A percentile compares a stretch with the other conserved stretches of the same genome.
These are phyloP conservation scores for Torymus auratus DNA, from an alignment of 2,888 invertebrate species.

Conservation along the genomic window DNA sequence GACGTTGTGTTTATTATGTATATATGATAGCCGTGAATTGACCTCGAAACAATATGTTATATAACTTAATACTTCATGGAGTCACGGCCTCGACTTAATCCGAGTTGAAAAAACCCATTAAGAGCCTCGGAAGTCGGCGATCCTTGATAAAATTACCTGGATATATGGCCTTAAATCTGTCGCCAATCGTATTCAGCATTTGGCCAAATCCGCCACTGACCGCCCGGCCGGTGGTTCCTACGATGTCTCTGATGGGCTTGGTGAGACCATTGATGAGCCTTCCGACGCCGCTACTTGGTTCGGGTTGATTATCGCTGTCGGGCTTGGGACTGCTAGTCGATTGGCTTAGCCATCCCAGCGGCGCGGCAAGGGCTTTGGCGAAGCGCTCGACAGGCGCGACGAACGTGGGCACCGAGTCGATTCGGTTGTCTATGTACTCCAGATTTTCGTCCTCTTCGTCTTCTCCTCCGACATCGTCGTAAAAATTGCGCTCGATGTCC, in stretches of 20 bases:
- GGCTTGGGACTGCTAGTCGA: background rate
- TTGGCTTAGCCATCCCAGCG: background rate
- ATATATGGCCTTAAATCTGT: constrained; percentile 79
- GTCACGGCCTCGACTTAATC: too few species aligned
- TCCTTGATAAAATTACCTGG: constrained; percentile 76
- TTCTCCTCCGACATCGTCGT: background rate
- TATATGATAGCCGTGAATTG: too few species aligned
- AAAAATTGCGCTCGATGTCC: background rate
- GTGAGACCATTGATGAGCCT: constrained; percentile 20
- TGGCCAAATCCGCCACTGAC: constrained; percentile 71
- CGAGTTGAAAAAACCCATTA: background rate
- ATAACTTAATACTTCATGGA: too few species aligned
- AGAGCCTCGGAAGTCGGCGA: too few species aligned
- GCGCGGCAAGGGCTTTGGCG: constrained; percentile 8
- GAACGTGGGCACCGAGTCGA: constrained; percentile 45
- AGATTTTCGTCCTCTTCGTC: too few species aligned
- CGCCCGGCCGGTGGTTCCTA: constrained; percentile 28
- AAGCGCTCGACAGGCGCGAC: constrained; percentile 44
- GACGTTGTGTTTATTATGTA: too few species aligned
- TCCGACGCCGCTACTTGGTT: background rate
- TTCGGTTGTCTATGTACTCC: constrained; percentile 41
- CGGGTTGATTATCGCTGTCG: too few species aligned
- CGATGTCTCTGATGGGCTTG: constrained; percentile 36
- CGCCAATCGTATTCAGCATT: constrained; percentile 78
- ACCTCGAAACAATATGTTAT: too few species aligned